Percentiles rank a stretch among this genome's conserved stretches.
Evolutionary conservation across 2,888 invertebrate species (phyloP).

Genomic region (Didymodactylos carnosus): DNA sequence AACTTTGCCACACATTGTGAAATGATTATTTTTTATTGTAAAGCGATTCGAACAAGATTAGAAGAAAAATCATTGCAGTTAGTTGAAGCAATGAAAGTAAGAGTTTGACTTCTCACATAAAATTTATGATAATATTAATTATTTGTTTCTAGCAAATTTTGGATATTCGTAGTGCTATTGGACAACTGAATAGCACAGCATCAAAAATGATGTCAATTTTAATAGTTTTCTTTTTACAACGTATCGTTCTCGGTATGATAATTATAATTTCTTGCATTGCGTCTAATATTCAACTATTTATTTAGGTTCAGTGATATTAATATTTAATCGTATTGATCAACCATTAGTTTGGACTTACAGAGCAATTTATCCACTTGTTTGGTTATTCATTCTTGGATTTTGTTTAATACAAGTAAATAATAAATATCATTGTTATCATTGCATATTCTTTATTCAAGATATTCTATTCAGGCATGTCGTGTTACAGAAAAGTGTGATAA

Average conservation of each 20-base stretch:
- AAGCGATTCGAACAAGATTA: slow-evolving; percentile 25
- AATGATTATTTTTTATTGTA: slow-evolving; percentile 30
- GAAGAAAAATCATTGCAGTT: slow-evolving; percentile 29
- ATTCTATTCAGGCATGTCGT: slow-evolving; percentile 27
- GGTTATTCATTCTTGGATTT: slow-evolving; percentile 25
- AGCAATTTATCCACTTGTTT: slow-evolving; percentile 24
- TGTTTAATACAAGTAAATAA: slow-evolving; percentile 31
- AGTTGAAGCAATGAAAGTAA: slow-evolving; percentile 30
- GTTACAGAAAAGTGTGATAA: slow-evolving; percentile 29
- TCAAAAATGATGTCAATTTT: slow-evolving; percentile 23
- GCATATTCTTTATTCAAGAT: neutral
- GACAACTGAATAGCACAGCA: slow-evolving; percentile 27
- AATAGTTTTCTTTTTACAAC: neutral
- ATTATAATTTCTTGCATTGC: neutral
- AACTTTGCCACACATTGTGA: slow-evolving; percentile 34
- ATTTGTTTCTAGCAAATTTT: slow-evolving; percentile 27
- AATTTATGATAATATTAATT: no score
- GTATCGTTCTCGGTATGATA: neutral
- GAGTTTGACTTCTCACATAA: no score
- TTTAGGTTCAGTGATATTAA: slow-evolving; percentile 24
- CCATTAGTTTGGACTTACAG: slow-evolving; percentile 25
- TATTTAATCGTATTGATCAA: slow-evolving; percentile 23
- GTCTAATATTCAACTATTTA: neutral
- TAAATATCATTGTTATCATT: no score
- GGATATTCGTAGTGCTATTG: slow-evolving; percentile 24